Conservation (phyloP, 2,888 invertebrate genomes). For the Drosophila trichaetosa region DNA sequence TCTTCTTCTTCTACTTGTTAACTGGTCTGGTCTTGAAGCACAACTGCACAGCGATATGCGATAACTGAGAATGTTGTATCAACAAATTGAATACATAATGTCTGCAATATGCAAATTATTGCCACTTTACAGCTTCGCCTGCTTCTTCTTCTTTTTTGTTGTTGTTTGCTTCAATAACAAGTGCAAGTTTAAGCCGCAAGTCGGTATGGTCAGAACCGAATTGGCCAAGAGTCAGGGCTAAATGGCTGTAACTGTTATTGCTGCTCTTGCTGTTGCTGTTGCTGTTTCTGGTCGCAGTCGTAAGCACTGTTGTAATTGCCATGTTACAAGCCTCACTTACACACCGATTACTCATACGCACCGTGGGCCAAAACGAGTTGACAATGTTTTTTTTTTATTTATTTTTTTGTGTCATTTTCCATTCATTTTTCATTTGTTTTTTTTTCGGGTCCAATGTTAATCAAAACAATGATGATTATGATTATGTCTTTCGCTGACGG, state of each 20-base stretch:
- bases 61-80: slow-evolving; percentile 4
- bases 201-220: slow-evolving; percentile 1
- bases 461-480: slow-evolving; percentile 51
- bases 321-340: slow-evolving; percentile 40
- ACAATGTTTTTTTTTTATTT: slow-evolving; percentile 26
- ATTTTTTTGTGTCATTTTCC: not conserved
- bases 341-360: slow-evolving; percentile 60
- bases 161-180: slow-evolving; percentile 17
- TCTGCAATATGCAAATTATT: slow-evolving; percentile 32
- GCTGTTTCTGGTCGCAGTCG: slow-evolving; percentile 15
- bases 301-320: slow-evolving; percentile 40
- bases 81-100: slow-evolving; percentile 28
- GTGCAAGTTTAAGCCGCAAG: slow-evolving; percentile 12
- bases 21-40: slow-evolving; percentile 1
- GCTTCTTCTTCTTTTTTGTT: not conserved
- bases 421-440: slow-evolving; percentile 1
- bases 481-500: slow-evolving; percentile 61
- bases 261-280: slow-evolving; percentile 2
- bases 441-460: slow-evolving; percentile 48
- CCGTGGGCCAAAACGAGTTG: slow-evolving; percentile 37
- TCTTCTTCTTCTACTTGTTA: not conserved
- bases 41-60: not conserved
- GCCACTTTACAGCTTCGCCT: not conserved
- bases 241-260: not conserved
- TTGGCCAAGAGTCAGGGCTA: slow-evolving; percentile 33